Evolutionary conservation across 2,797 vertebrate genomes (phyloP).

Genomic region (Periparus ater): DNA sequence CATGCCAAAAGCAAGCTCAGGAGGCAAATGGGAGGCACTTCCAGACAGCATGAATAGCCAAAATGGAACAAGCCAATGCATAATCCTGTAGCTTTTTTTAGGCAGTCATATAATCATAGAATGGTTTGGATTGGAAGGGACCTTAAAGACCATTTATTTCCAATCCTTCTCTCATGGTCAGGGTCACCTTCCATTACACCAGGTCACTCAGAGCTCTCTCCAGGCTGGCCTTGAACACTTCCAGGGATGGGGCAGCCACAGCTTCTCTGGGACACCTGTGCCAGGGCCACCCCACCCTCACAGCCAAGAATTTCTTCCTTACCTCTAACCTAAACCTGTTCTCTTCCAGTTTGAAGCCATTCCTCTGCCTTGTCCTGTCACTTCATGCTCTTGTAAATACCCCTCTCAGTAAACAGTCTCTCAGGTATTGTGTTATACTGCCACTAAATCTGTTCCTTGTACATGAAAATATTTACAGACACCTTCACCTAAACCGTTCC

Average conservation of each 20-base stretch:
- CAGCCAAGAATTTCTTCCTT: rapidly evolving
- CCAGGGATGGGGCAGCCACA: neutral
- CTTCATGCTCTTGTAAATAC: neutral
- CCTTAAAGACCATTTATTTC: neutral
- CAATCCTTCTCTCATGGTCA: neutral
- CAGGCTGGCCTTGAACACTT: neutral
- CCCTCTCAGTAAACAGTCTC: neutral
- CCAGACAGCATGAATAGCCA: neutral
- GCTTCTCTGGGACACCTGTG: neutral
- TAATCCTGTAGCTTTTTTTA: neutral
- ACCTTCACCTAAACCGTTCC: neutral
- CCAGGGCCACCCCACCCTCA: neutral
- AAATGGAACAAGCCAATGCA: neutral
- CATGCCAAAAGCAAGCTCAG: neutral
- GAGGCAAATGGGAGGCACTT: neutral
- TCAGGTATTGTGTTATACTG: too few relatives aligned
- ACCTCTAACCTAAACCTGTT: neutral
- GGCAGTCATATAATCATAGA: neutral
- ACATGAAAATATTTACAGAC: neutral
- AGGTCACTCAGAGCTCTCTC: neutral
- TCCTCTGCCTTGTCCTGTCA: neutral
- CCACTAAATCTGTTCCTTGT: neutral
- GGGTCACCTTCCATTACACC: neutral
- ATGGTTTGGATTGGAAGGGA: neutral
- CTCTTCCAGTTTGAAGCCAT: neutral